Evolutionary conservation across 2,888 invertebrate species (phyloP), one percentile per base, ranked within the genome.

Genomic region (Zelleria hepariella): DNA sequence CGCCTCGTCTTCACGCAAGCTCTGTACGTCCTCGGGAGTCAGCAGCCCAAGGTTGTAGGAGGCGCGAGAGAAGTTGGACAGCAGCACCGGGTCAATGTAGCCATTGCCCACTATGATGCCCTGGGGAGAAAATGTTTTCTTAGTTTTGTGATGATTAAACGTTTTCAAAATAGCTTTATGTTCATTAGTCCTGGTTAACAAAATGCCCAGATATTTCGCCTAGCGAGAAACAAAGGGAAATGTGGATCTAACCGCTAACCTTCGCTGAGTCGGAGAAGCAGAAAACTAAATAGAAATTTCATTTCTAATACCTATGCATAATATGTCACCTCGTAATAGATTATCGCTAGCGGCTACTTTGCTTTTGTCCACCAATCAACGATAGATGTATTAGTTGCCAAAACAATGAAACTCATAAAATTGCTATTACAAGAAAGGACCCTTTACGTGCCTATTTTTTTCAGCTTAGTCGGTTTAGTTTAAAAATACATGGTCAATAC

Each of bases 81-180:
- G n/a, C 24, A 57, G 24, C 25, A 3, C 6, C 1, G 57, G 57
- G 24, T 57, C 48, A 15, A 57, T 48, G 7, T 51, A 32, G 8
- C 26, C 27, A 7, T 58, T 58, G n/a, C 58, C 58, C 0, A 58
- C 21, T 27, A 58, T 58, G 15, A 58, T 2, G 25, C 58, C 58
- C 58, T 58, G 26, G 15, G 24, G 24, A n/a, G 15, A 4, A n/a
- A 25, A 15, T 4, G 15, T n/a, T n/a, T 25, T 4, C 15, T 7
- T 26, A 25, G 10, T 24, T 49, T 7, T 3, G 18, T 20, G 2
- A 49, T 49, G 5, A 6, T 20, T 18, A 18, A 49, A 15, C 7
- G 2, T 10, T 5, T 7, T 10, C 6, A 32, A 5, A 5, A 7
- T 32, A 10, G 32, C 10, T 32, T 32, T 5, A 10, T 32, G 10